Base-by-base conservation (phyloP, 1,140 invertebrate genomes). In the Drosophila repleta region DNA sequence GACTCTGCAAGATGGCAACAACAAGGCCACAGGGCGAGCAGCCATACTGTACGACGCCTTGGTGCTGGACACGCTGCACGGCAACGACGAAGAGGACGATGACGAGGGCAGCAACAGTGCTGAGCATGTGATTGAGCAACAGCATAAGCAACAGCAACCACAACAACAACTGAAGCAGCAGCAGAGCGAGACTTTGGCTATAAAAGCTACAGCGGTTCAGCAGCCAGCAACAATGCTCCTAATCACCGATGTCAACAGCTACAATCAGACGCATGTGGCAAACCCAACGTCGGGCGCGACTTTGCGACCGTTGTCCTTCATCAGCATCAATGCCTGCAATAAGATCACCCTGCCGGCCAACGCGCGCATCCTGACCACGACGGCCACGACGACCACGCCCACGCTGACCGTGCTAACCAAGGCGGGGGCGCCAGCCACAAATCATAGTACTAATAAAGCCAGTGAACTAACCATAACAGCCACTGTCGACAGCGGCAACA, bases 291-390 rank as follows among this genome's bases (percentile, higher is more conserved):
- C 70, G n/a, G 53, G 64, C 6, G 76, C 77, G 26, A 64, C 79
- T 18, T 55, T 90, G 29, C 79, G 88, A 17, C 88, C 88, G 8
- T 56, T 90, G 32, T 90, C 88, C 15, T 89, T 90, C 29, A 90
- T 90, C 8, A 90, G 88, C 70, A 89, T 90, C 52, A 90, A 90
- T 70, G 84, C 88, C 13, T 84, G 88, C 46, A 91, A 91, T 46
- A 91, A 91, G 49, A 91, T 91, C 32, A 85, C 90, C 0, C 41
- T 91, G 48, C 83, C 90, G 29, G 80, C 83, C 35, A 91, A 91
- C 64, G 88, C 90, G 11, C 90, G 90, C 43, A 88, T 91, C 10
- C 58, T 91, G 56, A 90, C 82, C 10, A 80, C 83, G 20, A 74
- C 79, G 48, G 53, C 69, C 13, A 70, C 72, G 37, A 64, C 56